Conservation (phyloP, 2,888 invertebrate genomes). For the Eupithecia tripunctaria region DNA sequence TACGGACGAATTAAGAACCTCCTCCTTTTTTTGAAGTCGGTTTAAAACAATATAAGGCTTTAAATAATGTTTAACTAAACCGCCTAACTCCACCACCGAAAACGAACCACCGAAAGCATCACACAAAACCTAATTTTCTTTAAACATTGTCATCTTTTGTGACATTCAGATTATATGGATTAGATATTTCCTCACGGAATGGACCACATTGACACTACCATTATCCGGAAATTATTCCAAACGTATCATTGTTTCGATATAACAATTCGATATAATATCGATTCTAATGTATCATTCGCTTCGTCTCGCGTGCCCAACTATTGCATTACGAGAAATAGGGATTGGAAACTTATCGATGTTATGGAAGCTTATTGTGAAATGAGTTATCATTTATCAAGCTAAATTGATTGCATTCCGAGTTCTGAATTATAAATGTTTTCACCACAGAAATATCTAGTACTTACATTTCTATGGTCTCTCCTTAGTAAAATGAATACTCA, state of each 20-base stretch:
- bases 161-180: conserved; percentile 4
- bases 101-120: neutral
- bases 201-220: conserved; percentile 36
- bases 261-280: conserved; percentile 50
- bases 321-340: conserved; percentile 41
- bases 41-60: too few species aligned
- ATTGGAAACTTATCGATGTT: conserved; percentile 18
- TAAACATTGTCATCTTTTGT: conserved; percentile 6
- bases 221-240: conserved; percentile 43
- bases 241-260: conserved; percentile 56
- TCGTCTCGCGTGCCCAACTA: conserved; percentile 57
- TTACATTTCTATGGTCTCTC: neutral
- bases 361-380: neutral
- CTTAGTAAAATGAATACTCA: too few species aligned
- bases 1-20: too few species aligned
- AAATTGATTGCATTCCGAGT: neutral
- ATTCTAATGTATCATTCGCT: conserved; percentile 61
- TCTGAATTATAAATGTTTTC: neutral
- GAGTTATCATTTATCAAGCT: neutral
- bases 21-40: too few species aligned
- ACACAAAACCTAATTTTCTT: neutral
- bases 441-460: neutral
- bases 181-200: conserved; percentile 20
- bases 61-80: too few species aligned
- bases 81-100: too few species aligned